phyloP scores from a whole-genome alignment of 2,888 invertebrate species.

The Seladonia tumulorum region DNA sequence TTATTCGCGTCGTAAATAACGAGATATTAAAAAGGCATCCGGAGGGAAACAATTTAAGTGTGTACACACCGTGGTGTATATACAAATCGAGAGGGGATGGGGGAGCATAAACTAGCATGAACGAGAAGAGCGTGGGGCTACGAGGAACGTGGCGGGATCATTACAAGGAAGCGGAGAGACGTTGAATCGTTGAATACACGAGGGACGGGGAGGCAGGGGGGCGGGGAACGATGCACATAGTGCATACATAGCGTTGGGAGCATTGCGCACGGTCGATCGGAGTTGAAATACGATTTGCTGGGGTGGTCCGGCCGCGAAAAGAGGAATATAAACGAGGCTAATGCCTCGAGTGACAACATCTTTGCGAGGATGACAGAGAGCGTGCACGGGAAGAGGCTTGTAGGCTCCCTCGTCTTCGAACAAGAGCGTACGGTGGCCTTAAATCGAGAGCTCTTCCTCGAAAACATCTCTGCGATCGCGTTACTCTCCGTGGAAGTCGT shows the following conservation, averaged over 20 bases:
- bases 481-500: constrained; percentile 54
- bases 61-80: not conserved
- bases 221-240: not conserved
- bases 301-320: constrained; percentile 63
- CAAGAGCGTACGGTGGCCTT: constrained; percentile 61
- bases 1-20: constrained; percentile 7
- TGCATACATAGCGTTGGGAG: not conserved
- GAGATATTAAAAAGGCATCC: not conserved
- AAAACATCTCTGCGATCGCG: constrained; percentile 68
- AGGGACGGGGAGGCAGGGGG: not conserved
- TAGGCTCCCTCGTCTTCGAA: constrained; percentile 35
- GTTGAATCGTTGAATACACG: constrained; percentile 33
- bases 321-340: constrained; percentile 72
- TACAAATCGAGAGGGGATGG: not conserved
- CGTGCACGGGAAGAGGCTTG: constrained; percentile 69
- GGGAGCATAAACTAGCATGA: constrained; percentile 35
- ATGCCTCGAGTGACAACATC: constrained; percentile 78
- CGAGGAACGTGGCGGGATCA: constrained; percentile 13
- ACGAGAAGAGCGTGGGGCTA: constrained; percentile 28
- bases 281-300: constrained; percentile 63
- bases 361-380: constrained; percentile 71
- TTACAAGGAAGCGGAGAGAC: constrained; percentile 32
- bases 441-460: constrained; percentile 65
- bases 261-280: constrained; percentile 44
- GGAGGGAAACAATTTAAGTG: constrained; percentile 9